phyloP scores from a whole-genome alignment of 2,113 vertebrate genomes.

The Cervus canadensis region DNA sequence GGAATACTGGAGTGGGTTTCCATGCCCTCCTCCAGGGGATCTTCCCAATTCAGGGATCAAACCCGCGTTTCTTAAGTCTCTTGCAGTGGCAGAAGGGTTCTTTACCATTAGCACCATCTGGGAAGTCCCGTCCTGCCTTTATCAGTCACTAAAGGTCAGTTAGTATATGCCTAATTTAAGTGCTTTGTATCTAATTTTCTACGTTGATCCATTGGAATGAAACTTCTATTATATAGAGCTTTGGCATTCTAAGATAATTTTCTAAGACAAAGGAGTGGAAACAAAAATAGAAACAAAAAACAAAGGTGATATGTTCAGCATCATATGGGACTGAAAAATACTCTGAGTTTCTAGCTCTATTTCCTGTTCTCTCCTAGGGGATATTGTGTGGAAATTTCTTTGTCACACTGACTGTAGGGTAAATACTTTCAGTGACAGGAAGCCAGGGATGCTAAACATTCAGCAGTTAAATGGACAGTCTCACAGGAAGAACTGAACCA shows the following conservation, averaged over 20 bases:
- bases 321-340: slow-evolving; percentile 3
- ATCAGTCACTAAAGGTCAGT: not conserved
- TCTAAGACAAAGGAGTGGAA: not conserved
- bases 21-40: not conserved
- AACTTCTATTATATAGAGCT: not conserved
- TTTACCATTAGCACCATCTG: not conserved
- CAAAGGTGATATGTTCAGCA: not conserved
- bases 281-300: not conserved
- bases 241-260: slow-evolving; percentile 19
- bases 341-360: not conserved
- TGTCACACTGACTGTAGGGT: not conserved
- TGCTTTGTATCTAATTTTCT: slow-evolving; percentile 26
- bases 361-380: not conserved
- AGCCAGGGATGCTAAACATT: not conserved
- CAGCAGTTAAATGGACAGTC: not conserved
- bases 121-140: not conserved
- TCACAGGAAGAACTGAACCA: not conserved
- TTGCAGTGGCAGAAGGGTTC: not conserved
- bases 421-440: not conserved
- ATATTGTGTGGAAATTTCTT: not conserved
- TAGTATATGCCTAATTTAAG: not conserved
- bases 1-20: not conserved
- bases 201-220: not conserved
- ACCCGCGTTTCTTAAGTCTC: not conserved
- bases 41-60: not conserved